Base-by-base conservation (phyloP, 2,113 vertebrate genomes). In the Corydoras maculifer region DNA sequence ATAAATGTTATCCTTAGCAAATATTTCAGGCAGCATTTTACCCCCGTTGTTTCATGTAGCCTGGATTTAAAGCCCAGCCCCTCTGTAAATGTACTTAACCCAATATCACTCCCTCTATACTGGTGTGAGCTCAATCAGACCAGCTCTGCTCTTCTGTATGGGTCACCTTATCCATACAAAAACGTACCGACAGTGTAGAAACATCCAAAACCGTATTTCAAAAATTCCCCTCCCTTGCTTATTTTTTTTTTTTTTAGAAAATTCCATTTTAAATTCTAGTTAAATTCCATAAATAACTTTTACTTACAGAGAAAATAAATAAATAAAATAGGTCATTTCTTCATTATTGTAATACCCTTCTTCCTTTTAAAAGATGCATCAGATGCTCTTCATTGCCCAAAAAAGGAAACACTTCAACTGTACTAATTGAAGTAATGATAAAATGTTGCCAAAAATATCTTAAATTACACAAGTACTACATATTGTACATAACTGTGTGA, bases 1-100 rank as follows among this genome's bases (percentile, higher is more conserved):
- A 70, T 89, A 88, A 87, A 90, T 87, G 88, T 93, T 88, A 88
- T 92, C 86, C 83, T 57, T 81, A 76, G 25, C 43, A 70, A 64
- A 70, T 51, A 88, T 91, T 91, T 91, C 84, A 92, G 90, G 91
- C 91, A 92, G 88, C 89, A 91, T 93, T 92, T 93, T 89, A 90
- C 84, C 88, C 88, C 87, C 90, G 87, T 84, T 86, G 86, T 6
- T 61, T 54, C 65, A 54, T 61, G 48, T 12, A 58, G 50, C 51
- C 9, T 60, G 57, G 25, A 31, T 31, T 14, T 30, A 59, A 32
- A 72, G n/a, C 65, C 25, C 65, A 60, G 55, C 53, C 70, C 18
- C 70, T 72, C 64, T 50, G 13, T 13, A 51, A 76, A 72, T 68
- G 65, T 58, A 72, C 61, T 35, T 9, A 31, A 62, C 35, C 4